Evolutionary conservation across 2,797 vertebrate species (phyloP), one percentile per base, ranked within the genome.

Genomic region (Diglossa cyanea): DNA sequence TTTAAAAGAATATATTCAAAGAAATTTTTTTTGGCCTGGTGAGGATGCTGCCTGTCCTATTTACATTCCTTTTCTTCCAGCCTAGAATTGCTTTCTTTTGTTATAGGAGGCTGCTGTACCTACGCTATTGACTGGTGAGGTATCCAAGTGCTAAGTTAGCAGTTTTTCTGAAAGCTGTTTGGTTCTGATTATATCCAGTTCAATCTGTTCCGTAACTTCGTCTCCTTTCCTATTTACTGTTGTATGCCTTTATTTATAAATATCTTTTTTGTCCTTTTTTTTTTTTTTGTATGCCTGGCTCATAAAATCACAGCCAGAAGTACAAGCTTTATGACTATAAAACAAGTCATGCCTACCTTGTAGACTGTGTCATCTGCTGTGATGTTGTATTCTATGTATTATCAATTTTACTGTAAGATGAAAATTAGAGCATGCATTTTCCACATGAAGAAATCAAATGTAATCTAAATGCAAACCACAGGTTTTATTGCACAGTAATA

Each of bases 381-480:
- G 92, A 63, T 94, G 88, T 88, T 91, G 94, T 96, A 78, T 95
- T 92, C 75, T 95, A 44, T 86, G 91, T 92, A 95, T 97, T 97
- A 95, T 95, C 94, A 97, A 79, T 97, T 95, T 95, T 96, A 97
- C 94, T 86, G 37, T 95, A 97, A 96, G 96, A 97, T 71, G 94
- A 94, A 97, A 97, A 97, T 97, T 92, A 97, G 94, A 95, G 93
- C 78, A 91, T 96, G 63, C n/a, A 82, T 97, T 97, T 97, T 92
- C 95, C 81, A 94, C 95, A 91, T 91, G 86, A 90, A 95, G 96
- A 97, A 95, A 97, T 92, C 85, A 96, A 94, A 91, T 97, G 92
- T 96, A 97, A 98, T 97, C 93, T 96, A 97, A 97, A 96, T 95
- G 96, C 96, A 97, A 96, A 97, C 85, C 95, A 93, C 73, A 76